Base-by-base conservation (phyloP, 1,140 invertebrate genomes). In the Lithobius niger region DNA sequence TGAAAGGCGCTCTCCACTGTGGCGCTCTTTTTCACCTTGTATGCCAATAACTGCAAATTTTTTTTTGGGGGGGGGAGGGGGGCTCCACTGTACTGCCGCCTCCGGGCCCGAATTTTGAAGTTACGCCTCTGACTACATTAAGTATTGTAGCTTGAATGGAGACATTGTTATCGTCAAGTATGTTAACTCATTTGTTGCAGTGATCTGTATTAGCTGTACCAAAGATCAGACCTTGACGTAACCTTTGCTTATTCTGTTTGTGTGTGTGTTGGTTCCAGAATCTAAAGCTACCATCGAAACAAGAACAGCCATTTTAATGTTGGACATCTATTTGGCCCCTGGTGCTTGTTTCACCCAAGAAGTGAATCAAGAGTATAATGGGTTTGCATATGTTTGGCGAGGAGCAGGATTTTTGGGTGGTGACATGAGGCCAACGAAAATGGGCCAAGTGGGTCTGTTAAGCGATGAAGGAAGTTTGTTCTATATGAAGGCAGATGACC, bases 341-440 rank as follows among this genome's bases (percentile, higher is more conserved):
- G 60, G 60, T 25, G 52, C 45, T 21, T 47, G 26, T 16, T 61
- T 60, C 40, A 60, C 48, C 21, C 53, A 59, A 36, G 40, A 48
- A 19, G 48, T 63, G 15, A 44, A 50, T 1, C 47, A 57, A 19
- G 26, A 13, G 24, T 56, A 57, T 31, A 56, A 58, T 47, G 58
- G 56, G 13, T 64, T 62, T 56, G 54, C 55, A n/a, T 64, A 62
- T 52, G 52, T 62, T 10, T 61, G 60, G 60, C 48, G 58, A 52
- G 60, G 60, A 31, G 21, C 50, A 15, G 60, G 58, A 25, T 57
- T 28, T 28, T 56, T 61, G 15, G 60, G 60, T 1, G 31, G 50
- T 42, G 60, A 61, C 47, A 18, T 27, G 18, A 16, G 51, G 24
- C 56, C 50, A n/a, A 53, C 54, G 27, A 27, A 45, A 42, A 56